phyloP scores from a whole-genome alignment of 2,113 vertebrate genomes.

The Protobothrops mucrosquamatus region DNA sequence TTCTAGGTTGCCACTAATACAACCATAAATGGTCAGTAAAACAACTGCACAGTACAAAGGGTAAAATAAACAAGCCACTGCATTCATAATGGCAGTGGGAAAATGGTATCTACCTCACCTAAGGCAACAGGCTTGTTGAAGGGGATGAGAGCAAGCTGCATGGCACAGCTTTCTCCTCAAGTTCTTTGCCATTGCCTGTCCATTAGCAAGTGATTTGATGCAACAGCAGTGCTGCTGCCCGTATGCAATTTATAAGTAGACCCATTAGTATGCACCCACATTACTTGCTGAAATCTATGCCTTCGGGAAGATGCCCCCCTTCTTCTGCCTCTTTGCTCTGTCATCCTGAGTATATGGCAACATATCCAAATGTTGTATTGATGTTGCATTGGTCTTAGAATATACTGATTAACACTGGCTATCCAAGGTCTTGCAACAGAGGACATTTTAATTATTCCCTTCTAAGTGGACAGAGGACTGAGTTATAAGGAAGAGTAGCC shows the following conservation, averaged over 20 bases:
- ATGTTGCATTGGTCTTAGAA: not conserved
- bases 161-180: not conserved
- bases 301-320: not conserved
- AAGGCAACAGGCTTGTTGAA: too few relatives aligned
- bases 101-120: not conserved
- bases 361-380: too few relatives aligned
- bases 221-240: not conserved
- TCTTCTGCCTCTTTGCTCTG: not conserved
- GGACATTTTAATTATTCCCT: not conserved
- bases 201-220: not conserved
- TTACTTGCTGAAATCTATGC: not conserved
- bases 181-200: not conserved
- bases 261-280: too few relatives aligned
- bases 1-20: not conserved
- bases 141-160: not conserved
- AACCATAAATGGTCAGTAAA: not conserved
- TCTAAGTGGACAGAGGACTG: not conserved
- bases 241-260: not conserved
- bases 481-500: not conserved
- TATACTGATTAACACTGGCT: not conserved
- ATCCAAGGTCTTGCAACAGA: not conserved
- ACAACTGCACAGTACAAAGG: not conserved
- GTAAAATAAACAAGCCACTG: not conserved
- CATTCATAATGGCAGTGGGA: not conserved
- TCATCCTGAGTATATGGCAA: not conserved